Conservation (phyloP, 2,797 vertebrate species). For the Yasuhikotakia modesta region DNA sequence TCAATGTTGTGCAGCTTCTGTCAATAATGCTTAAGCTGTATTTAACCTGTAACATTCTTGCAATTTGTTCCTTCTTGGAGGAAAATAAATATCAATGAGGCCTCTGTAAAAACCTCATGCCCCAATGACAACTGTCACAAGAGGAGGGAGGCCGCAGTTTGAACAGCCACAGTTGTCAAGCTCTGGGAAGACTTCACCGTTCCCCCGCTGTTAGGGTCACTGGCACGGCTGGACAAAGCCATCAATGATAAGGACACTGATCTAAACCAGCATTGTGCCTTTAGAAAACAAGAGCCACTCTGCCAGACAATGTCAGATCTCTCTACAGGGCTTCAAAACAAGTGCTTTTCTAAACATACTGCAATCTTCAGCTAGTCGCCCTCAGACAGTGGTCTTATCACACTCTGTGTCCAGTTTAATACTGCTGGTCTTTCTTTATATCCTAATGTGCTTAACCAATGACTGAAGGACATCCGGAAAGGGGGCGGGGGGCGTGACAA, state of each 20-base stretch:
- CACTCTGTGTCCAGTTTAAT: not conserved
- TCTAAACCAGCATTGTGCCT: conserved; percentile 63
- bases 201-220: conserved; percentile 19
- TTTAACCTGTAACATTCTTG: not conserved
- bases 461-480: conserved; percentile 44
- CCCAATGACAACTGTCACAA: conserved; percentile 21
- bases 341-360: conserved; percentile 10
- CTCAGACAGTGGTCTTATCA: not conserved
- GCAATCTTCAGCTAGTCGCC: conserved; percentile 33
- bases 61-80: not conserved
- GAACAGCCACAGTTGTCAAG: conserved; percentile 37
- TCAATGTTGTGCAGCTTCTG: not conserved
- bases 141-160: conserved; percentile 25
- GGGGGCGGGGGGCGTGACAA: not conserved
- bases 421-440: not conserved
- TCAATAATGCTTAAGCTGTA: not conserved
- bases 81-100: not conserved
- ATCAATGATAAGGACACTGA: conserved; percentile 51
- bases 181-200: conserved; percentile 14
- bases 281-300: conserved; percentile 58
- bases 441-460: conserved; percentile 47
- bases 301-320: conserved; percentile 51
- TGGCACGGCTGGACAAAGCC: conserved; percentile 41
- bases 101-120: conserved; percentile 9
- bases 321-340: not conserved